These are phyloP conservation scores for Diabrotica balteata DNA, from an alignment of 2,888 invertebrate species.

Conservation along the genomic window DNA sequence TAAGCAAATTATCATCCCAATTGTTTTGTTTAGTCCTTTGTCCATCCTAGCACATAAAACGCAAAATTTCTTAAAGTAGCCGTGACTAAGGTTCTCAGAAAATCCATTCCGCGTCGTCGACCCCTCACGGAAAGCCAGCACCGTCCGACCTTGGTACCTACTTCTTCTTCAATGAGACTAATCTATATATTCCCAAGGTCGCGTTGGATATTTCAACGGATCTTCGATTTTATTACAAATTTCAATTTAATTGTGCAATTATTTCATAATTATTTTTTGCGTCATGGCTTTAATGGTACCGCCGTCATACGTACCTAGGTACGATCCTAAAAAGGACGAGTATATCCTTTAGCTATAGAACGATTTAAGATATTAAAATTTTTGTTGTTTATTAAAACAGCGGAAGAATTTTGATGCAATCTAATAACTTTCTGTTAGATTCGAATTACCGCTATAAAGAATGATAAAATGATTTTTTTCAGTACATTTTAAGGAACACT, in stretches of 20 bases:
- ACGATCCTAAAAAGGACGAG: not conserved
- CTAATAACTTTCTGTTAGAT: no score
- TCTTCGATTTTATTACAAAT: not conserved
- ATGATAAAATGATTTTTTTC: no score
- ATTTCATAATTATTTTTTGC: not conserved
- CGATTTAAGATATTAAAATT: no score
- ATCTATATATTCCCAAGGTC: conserved; percentile 9
- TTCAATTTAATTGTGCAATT: not conserved
- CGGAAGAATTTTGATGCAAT: no score
- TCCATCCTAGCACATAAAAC: no score
- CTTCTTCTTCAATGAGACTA: not conserved
- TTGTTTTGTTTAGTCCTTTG: no score
- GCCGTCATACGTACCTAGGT: not conserved
- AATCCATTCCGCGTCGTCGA: not conserved
- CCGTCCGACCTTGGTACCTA: not conserved
- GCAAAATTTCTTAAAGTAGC: no score
- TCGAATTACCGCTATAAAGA: no score
- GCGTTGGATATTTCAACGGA: not conserved
- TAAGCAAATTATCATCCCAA: no score
- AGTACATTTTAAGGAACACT: no score
- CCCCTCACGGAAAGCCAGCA: not conserved
- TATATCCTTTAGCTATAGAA: not conserved
- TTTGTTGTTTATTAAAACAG: no score
- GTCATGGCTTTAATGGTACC: not conserved
- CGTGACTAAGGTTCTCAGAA: no score